These are phyloP conservation scores for Myzus persicae DNA, from an alignment of 1,140 invertebrate species.

Conservation along the genomic window DNA sequence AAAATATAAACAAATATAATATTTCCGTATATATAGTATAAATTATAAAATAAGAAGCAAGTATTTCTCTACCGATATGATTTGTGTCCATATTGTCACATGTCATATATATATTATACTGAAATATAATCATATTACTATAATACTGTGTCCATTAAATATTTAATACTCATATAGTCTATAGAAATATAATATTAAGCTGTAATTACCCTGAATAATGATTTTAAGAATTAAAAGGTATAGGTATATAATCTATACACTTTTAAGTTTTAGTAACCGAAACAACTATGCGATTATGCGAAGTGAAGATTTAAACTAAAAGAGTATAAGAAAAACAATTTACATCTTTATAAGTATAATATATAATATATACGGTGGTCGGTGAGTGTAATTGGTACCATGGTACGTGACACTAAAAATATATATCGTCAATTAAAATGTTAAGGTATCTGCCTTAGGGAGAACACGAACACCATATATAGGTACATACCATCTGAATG, in stretches of 20 bases:
- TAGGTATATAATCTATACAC: too few species aligned
- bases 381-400: neutral
- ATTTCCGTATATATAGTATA: neutral
- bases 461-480: neutral
- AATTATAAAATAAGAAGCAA: neutral
- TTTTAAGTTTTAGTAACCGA: neutral
- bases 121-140: too few species aligned
- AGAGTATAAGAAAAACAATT: neutral
- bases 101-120: too few species aligned
- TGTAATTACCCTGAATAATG: too few species aligned
- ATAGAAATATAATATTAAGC: too few species aligned
- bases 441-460: neutral
- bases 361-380: neutral
- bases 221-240: too few species aligned
- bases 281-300: neutral
- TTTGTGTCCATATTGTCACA: too few species aligned
- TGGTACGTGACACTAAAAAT: neutral
- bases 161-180: too few species aligned
- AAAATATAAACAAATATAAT: neutral
- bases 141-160: too few species aligned
- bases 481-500: neutral
- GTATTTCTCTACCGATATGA: neutral
- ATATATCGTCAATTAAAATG: constrained; percentile 30
- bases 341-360: neutral
- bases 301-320: neutral